Evolutionary conservation across 2,888 invertebrate species (phyloP).

Genomic region (Yponomeuta evonymella): DNA sequence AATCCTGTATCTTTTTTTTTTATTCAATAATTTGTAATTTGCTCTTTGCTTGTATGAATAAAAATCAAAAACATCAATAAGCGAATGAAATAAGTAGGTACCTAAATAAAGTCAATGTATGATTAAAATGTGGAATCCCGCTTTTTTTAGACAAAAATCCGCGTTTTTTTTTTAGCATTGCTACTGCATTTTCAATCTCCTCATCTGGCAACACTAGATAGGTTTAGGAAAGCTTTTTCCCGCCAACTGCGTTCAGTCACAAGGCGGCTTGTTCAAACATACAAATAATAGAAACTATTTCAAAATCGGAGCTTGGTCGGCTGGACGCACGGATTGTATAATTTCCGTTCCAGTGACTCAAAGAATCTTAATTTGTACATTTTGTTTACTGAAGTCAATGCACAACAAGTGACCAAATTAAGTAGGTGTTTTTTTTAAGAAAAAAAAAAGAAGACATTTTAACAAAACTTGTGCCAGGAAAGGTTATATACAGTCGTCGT

Average conservation of each 20-base stretch:
- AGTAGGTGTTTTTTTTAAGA: background rate
- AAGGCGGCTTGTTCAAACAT: slow-evolving; percentile 60
- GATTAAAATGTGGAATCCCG: too few relatives aligned
- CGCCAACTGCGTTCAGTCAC: slow-evolving; percentile 25
- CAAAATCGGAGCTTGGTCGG: slow-evolving; percentile 62
- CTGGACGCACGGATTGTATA: slow-evolving; percentile 26
- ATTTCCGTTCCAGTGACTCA: background rate
- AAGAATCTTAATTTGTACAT: background rate
- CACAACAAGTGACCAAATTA: background rate
- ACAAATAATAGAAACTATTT: slow-evolving; percentile 53
- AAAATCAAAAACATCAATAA: too few relatives aligned
- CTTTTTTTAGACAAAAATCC: too few relatives aligned
- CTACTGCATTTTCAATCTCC: too few relatives aligned
- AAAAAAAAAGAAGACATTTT: background rate
- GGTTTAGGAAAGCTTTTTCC: slow-evolving; percentile 24
- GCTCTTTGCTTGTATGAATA: too few relatives aligned
- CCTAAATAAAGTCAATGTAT: too few relatives aligned
- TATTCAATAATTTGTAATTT: too few relatives aligned
- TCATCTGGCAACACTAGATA: background rate
- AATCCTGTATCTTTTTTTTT: too few relatives aligned
- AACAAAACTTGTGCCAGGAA: background rate
- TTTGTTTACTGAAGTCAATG: background rate
- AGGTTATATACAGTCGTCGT: background rate
- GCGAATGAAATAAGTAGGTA: too few relatives aligned
- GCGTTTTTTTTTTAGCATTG: too few relatives aligned